Percentiles rank a stretch among this genome's conserved stretches.
These are phyloP conservation scores for Nothoprocta pentlandii DNA, from an alignment of 2,113 vertebrate genomes.

Conservation along the genomic window DNA sequence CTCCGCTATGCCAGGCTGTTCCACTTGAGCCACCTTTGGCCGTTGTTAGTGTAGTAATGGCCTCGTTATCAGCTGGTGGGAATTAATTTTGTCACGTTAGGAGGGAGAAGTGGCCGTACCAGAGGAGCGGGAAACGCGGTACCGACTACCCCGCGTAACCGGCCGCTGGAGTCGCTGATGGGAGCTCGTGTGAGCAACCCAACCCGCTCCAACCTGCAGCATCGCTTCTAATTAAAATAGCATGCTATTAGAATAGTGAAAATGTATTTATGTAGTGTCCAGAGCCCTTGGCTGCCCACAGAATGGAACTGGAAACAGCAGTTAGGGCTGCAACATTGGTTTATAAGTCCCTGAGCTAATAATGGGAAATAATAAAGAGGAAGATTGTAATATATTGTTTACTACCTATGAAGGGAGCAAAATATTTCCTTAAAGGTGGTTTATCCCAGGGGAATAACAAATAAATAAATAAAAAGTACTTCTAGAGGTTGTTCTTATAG, in stretches of 20 bases:
- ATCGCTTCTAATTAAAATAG: conserved; percentile 45
- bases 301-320: conserved; percentile 18
- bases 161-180: conserved; percentile 2
- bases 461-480: not conserved
- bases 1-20: conserved; percentile 54
- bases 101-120: conserved; percentile 33
- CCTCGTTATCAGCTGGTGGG: conserved; percentile 58
- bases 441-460: not conserved
- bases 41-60: conserved; percentile 39
- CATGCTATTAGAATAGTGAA: conserved; percentile 21
- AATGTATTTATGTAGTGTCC: not conserved
- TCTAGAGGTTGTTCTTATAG: not conserved
- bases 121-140: not conserved
- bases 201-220: conserved; percentile 35
- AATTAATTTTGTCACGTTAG: conserved; percentile 71
- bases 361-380: not conserved
- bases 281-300: not conserved
- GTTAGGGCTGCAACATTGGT: not conserved
- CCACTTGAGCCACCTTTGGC: conserved; percentile 43
- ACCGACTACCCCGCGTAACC: conserved; percentile 35
- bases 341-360: not conserved
- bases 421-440: not conserved
- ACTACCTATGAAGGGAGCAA: conserved; percentile 21
- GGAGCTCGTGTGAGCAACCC: not conserved
- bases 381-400: not conserved